Evolutionary conservation across 2,113 vertebrate species (phyloP).

Genomic region (Pterocles burchelli): DNA sequence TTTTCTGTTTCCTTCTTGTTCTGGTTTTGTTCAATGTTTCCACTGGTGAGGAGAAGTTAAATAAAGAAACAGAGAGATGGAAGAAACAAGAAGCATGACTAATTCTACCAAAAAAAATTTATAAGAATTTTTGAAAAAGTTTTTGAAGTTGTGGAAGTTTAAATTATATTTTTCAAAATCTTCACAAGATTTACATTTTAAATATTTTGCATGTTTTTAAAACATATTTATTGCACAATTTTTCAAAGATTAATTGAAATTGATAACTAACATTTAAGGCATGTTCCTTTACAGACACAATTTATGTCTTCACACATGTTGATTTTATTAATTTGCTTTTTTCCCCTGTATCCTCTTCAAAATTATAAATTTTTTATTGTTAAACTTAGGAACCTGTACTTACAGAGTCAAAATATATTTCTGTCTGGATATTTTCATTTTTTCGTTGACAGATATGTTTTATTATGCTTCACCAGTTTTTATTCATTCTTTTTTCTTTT

Average conservation of each 20-base stretch:
- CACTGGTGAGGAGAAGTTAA: background rate
- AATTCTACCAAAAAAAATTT: background rate
- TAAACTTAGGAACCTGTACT: background rate
- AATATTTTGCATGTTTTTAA: background rate
- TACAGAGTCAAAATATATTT: background rate
- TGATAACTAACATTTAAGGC: background rate
- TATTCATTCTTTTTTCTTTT: background rate
- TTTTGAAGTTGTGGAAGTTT: background rate
- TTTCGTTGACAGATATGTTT: background rate
- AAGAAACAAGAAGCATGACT: background rate
- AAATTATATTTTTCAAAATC: background rate
- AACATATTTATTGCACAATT: background rate
- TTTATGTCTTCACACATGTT: background rate
- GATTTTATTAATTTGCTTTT: background rate
- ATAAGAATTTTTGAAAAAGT: background rate
- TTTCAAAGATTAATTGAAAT: background rate
- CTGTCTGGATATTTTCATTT: background rate
- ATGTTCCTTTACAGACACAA: background rate
- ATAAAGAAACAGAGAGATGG: background rate
- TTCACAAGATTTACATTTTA: background rate
- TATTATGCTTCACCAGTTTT: background rate
- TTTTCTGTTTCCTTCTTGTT: background rate
- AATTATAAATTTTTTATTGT: accelerated
- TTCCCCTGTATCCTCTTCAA: background rate
- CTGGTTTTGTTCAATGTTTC: background rate